phyloP scores from a whole-genome alignment of 1,140 invertebrate species.

The Pissodes strobi region DNA sequence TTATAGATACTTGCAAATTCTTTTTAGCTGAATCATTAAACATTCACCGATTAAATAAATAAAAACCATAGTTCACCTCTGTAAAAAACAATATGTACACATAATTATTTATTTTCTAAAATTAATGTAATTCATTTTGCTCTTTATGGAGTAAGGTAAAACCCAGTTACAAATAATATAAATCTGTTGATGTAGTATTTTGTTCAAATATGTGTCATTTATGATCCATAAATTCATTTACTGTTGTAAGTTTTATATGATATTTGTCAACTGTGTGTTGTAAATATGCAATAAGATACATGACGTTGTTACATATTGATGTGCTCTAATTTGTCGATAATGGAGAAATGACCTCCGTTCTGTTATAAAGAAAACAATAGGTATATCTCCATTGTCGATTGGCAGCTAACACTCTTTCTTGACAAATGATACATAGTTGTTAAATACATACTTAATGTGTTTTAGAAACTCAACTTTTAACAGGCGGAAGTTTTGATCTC shows the following conservation, averaged over 20 bases:
- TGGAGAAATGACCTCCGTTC: conserved; percentile 29
- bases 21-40: not conserved
- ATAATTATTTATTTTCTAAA: too few relatives aligned
- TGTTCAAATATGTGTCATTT: conserved; percentile 29
- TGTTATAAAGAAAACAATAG: too few relatives aligned
- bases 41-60: conserved; percentile 1
- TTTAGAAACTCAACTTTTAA: conserved; percentile 2
- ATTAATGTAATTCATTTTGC: too few relatives aligned
- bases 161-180: too few relatives aligned
- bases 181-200: conserved; percentile 22
- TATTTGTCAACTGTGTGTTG: conserved; percentile 25
- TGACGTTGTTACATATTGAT: conserved; percentile 36
- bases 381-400: conserved; percentile 25
- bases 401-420: conserved; percentile 16
- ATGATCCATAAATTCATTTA: not conserved
- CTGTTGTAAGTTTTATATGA: conserved; percentile 21
- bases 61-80: conserved; percentile 4
- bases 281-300: conserved; percentile 46
- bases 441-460: conserved; percentile 11
- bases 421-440: conserved; percentile 33
- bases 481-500: not conserved
- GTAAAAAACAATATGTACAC: not conserved
- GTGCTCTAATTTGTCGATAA: conserved; percentile 37
- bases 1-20: conserved; percentile 27
- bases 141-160: too few relatives aligned